Evolutionary conservation across 2,113 vertebrate species (phyloP).

Genomic region (Benitochromis conjunctus): DNA sequence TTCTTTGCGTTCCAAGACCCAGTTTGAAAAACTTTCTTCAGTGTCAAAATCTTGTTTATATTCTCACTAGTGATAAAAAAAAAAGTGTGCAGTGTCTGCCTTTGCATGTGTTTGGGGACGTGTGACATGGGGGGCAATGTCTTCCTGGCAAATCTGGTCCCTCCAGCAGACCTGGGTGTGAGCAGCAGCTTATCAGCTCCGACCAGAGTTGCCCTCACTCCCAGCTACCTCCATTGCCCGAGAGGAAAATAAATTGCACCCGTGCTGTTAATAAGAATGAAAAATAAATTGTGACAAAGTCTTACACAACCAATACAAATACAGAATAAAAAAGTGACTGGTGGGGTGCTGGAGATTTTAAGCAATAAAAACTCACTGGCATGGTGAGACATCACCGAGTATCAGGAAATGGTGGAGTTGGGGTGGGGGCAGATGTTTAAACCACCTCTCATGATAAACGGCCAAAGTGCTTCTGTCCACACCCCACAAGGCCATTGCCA

Average conservation of each 20-base stretch:
- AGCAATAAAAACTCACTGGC: conserved; percentile 58
- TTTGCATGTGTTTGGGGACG: not conserved
- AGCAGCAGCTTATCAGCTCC: conserved; percentile 87
- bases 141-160: conserved; percentile 87
- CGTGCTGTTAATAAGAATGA: conserved; percentile 93
- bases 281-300: conserved; percentile 85
- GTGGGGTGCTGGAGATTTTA: conserved; percentile 62
- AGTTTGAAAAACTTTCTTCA: not conserved
- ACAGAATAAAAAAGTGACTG: conserved; percentile 31
- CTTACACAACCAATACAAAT: conserved; percentile 80
- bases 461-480: conserved; percentile 8
- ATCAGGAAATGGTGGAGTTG: not conserved
- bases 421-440: not conserved
- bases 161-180: conserved; percentile 79
- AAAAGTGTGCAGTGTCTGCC: conserved; percentile 5
- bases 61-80: not conserved
- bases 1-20: not conserved
- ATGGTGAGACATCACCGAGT: conserved; percentile 29
- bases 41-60: not conserved
- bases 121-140: conserved; percentile 86
- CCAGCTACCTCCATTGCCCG: conserved; percentile 82
- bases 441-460: conserved; percentile 52
- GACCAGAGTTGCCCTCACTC: conserved; percentile 83
- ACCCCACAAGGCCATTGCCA: conserved; percentile 32
- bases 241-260: conserved; percentile 97